Evolutionary conservation across 2,888 invertebrate species (phyloP).

Genomic region (Epiblema foenella): DNA sequence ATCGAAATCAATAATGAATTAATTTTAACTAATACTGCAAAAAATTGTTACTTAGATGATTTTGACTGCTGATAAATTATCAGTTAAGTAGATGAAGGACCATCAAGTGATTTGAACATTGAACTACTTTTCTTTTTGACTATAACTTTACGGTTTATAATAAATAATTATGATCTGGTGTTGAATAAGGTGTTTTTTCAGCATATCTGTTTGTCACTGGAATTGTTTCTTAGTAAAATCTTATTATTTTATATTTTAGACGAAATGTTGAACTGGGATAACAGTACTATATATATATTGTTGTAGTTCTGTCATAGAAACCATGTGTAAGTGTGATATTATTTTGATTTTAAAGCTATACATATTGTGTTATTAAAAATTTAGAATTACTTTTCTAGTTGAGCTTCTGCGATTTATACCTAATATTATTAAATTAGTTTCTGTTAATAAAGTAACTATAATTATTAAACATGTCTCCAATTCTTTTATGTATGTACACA

Average conservation of each 20-base stretch:
- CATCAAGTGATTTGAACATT: neutral
- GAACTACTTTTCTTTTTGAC: slow-evolving; percentile 25
- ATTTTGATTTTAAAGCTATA: neutral
- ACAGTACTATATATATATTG: slow-evolving; percentile 7
- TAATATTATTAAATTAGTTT: too few relatives aligned
- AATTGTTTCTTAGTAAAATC: slow-evolving; percentile 16
- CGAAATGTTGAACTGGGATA: slow-evolving; percentile 8
- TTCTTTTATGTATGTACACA: slow-evolving; percentile 2
- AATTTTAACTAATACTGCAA: too few relatives aligned
- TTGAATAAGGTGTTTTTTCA: slow-evolving; percentile 39
- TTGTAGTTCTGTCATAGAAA: slow-evolving; percentile 5
- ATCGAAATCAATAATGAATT: too few relatives aligned
- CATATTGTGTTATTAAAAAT: neutral
- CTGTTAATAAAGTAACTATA: neutral
- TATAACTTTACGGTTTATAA: slow-evolving; percentile 21
- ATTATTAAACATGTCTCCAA: too few relatives aligned
- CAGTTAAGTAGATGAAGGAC: neutral
- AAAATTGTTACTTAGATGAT: too few relatives aligned
- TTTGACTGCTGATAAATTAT: too few relatives aligned
- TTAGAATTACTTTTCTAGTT: neutral
- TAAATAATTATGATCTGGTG: slow-evolving; percentile 31
- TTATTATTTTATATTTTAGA: slow-evolving; percentile 8
- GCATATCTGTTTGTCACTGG: slow-evolving; percentile 13
- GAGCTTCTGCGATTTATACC: neutral
- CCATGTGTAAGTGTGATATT: neutral